Percentiles rank a stretch among this genome's conserved stretches.
These are phyloP conservation scores for Oreochromis spilurus DNA, from an alignment of 2,113 vertebrate genomes.

Conservation along the genomic window DNA sequence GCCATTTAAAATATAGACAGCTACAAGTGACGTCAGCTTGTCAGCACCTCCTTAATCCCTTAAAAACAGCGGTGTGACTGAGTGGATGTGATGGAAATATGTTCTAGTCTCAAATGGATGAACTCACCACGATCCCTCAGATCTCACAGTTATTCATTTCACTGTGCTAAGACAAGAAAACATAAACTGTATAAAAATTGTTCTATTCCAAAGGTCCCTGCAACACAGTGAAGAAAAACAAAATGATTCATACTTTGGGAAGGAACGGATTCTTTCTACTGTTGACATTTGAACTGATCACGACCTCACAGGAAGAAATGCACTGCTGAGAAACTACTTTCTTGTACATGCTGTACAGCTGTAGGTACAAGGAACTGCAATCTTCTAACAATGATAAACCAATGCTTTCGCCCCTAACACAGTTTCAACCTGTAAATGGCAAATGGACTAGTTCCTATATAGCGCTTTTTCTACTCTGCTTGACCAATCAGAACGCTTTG, in stretches of 20 bases:
- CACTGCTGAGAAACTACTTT: neutral
- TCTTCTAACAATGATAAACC: neutral
- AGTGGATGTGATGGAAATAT: slow-evolving; percentile 26
- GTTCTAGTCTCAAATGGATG: neutral
- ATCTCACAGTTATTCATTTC: neutral
- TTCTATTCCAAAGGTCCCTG: neutral
- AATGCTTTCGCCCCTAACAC: neutral
- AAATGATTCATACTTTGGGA: neutral
- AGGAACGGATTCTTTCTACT: neutral
- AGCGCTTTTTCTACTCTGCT: neutral
- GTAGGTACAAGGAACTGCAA: neutral
- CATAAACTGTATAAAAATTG: neutral
- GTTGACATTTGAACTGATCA: neutral
- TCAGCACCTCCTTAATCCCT: slow-evolving; percentile 8
- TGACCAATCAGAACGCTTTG: neutral
- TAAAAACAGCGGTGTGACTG: neutral
- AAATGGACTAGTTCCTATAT: neutral
- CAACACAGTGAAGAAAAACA: neutral
- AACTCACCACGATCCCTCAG: neutral
- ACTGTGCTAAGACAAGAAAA: neutral
- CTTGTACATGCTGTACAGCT: neutral
- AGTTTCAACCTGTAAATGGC: neutral
- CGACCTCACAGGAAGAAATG: neutral
- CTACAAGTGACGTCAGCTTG: neutral
- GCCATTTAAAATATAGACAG: neutral